These are phyloP conservation scores for Acrocephalus scirpaceus DNA, from an alignment of 2,797 vertebrate genomes.

Conservation along the genomic window DNA sequence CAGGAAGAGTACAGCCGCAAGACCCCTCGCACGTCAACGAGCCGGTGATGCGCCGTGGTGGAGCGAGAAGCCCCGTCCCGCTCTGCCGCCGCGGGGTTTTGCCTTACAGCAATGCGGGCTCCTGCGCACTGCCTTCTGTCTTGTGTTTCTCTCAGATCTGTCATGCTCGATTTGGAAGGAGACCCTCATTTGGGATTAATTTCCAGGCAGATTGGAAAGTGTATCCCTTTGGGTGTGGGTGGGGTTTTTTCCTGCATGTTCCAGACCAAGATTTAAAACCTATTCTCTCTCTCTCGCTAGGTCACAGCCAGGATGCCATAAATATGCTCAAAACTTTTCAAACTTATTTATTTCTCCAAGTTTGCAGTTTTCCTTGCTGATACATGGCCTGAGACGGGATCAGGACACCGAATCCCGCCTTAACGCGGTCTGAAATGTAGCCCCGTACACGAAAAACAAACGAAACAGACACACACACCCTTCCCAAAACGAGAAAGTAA, in stretches of 20 bases:
- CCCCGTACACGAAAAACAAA: not conserved
- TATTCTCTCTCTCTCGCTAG: not conserved
- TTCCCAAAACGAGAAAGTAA: not conserved
- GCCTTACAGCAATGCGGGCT: not conserved
- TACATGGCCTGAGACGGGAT: not conserved
- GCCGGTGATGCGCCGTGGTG: rapidly evolving
- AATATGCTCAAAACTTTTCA: not conserved
- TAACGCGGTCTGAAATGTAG: not conserved
- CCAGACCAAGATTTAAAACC: not conserved
- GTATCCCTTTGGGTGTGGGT: not conserved
- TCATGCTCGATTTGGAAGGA: slow-evolving; percentile 39
- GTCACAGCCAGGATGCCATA: not conserved
- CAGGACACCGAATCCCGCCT: not conserved
- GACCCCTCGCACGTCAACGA: not conserved
- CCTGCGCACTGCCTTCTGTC: not conserved
- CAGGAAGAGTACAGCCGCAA: not conserved
- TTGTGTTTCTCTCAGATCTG: slow-evolving; percentile 53
- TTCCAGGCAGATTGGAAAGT: slow-evolving; percentile 46
- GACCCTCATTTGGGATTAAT: slow-evolving; percentile 60
- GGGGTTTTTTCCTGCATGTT: not conserved
- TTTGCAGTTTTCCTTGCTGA: not conserved
- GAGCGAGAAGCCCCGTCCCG: not conserved
- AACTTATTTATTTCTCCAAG: not conserved
- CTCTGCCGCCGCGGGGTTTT: not conserved
- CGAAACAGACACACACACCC: not conserved